phyloP scores from a whole-genome alignment of 2,888 invertebrate species.

The Chesias legatella region DNA sequence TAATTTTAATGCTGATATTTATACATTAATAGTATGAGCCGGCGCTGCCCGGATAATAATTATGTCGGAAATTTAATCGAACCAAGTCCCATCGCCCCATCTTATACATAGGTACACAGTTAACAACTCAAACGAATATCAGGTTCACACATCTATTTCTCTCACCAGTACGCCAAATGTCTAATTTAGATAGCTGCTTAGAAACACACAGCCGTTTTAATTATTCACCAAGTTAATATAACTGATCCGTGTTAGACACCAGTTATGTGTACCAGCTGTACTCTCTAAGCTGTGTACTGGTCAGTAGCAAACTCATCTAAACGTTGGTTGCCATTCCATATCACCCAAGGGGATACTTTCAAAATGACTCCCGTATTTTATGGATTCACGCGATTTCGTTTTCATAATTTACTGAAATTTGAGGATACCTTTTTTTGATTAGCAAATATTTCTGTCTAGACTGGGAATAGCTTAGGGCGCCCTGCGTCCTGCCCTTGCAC shows the following conservation, averaged over 20 bases:
- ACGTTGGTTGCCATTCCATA: constrained; percentile 53
- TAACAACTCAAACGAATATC: no score
- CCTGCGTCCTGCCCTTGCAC: background rate
- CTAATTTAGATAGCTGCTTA: no score
- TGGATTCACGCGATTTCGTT: constrained; percentile 31
- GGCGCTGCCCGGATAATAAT: background rate
- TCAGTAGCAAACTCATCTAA: constrained; percentile 46
- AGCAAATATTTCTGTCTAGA: constrained; percentile 14
- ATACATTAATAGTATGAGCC: constrained; percentile 8
- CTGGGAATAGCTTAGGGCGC: constrained; percentile 12
- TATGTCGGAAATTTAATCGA: background rate
- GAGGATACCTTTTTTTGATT: constrained; percentile 7
- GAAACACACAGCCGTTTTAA: no score
- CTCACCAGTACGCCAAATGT: no score
- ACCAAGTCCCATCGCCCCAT: constrained; percentile 10
- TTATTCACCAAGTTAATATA: no score
- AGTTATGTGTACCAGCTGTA: constrained; percentile 6
- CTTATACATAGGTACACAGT: no score
- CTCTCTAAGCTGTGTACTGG: background rate
- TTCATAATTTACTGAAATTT: constrained; percentile 12
- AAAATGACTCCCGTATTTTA: constrained; percentile 41
- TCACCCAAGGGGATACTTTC: constrained; percentile 55
- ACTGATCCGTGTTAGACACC: no score
- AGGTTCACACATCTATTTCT: no score
- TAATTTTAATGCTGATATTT: no score